A percentile compares a stretch with the other conserved stretches of the same genome.
Evolutionary conservation across 2,888 invertebrate genomes (phyloP).

Genomic region (Linnaemya vulpina): DNA sequence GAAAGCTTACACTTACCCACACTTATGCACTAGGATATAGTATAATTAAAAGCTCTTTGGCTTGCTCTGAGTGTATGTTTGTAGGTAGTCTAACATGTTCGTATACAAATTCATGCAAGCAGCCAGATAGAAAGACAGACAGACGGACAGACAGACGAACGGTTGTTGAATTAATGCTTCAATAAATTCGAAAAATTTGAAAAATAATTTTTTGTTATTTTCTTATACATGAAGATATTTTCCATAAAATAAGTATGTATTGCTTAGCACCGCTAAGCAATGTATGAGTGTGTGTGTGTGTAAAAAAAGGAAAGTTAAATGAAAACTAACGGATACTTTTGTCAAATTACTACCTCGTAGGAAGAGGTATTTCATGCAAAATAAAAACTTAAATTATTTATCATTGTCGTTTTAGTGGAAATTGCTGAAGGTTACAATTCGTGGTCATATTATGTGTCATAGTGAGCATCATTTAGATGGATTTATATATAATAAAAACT

Average conservation of each 20-base stretch:
- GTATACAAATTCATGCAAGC: background rate
- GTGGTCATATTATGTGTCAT: constrained; percentile 67
- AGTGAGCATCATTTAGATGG: background rate
- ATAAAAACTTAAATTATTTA: constrained; percentile 59
- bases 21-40: background rate
- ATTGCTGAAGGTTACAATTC: constrained; percentile 65
- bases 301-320: constrained; percentile 71
- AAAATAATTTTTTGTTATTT: constrained; percentile 18
- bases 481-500: background rate
- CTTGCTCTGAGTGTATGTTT: background rate
- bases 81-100: background rate
- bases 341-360: constrained; percentile 74
- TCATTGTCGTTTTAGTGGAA: constrained; percentile 63
- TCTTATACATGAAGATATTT: constrained; percentile 39
- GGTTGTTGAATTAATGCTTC: constrained; percentile 73
- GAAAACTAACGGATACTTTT: constrained; percentile 75
- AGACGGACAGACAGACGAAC: constrained; percentile 44
- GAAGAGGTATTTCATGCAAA: constrained; percentile 69
- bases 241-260: constrained; percentile 4
- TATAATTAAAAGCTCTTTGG: constrained; percentile 68
- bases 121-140: constrained; percentile 48
- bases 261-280: too few species aligned
- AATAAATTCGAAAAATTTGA: constrained; percentile 66
- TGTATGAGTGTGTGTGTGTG: constrained; percentile 16
- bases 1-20: constrained; percentile 42